These are phyloP conservation scores for Cladorhizidae sp. DNA, from an alignment of 37 sponge, comb jelly and placozoan species.

Conservation along the genomic window DNA sequence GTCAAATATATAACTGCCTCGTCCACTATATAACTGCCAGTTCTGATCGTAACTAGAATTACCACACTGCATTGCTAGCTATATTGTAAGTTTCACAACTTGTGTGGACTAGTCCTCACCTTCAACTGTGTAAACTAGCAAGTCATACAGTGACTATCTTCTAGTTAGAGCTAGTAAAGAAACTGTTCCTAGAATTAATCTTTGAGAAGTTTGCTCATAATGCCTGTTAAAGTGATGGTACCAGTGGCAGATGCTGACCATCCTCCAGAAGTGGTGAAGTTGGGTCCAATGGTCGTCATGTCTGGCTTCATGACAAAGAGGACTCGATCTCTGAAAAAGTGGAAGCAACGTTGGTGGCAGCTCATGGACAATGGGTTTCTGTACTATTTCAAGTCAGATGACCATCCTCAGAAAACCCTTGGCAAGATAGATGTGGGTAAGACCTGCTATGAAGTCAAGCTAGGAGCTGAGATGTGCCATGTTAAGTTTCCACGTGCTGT, in stretches of 20 bases:
- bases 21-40: too few relatives aligned
- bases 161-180: too few relatives aligned
- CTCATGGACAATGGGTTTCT: constrained; percentile 50
- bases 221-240: background rate
- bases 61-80: too few relatives aligned
- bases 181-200: too few relatives aligned
- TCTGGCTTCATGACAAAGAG: constrained; percentile 62
- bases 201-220: too few relatives aligned
- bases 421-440: constrained; percentile 58
- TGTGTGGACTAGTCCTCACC: too few relatives aligned
- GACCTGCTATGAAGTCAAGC: constrained; percentile 62
- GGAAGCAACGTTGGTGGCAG: constrained; percentile 75
- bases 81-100: too few relatives aligned
- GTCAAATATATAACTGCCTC: too few relatives aligned
- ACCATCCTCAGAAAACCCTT: constrained; percentile 11
- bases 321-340: constrained; percentile 25
- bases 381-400: constrained; percentile 54
- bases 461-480: constrained; percentile 29
- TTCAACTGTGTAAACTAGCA: too few relatives aligned
- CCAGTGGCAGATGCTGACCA: constrained; percentile 11
- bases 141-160: too few relatives aligned
- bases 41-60: too few relatives aligned
- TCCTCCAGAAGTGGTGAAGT: background rate
- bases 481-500: constrained; percentile 42
- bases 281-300: constrained; percentile 32